Evolutionary conservation across 2,113 vertebrate species (phyloP).

Genomic region (Salvelinus sp.): DNA sequence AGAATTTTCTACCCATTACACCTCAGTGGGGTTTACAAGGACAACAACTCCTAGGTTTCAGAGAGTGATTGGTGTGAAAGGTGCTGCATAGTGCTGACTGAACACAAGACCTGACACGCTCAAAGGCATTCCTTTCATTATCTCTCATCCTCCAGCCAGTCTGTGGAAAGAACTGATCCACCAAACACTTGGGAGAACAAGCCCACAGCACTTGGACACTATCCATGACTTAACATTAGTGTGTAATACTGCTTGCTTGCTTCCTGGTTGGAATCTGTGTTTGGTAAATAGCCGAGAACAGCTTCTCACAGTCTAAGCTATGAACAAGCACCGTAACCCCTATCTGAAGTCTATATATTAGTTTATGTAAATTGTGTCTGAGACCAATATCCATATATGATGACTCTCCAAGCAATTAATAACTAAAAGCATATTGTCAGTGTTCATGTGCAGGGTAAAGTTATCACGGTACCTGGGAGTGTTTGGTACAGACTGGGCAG

Average conservation of each 20-base stretch:
- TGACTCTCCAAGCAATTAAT: no score
- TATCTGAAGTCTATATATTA: no score
- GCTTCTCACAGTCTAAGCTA: no score
- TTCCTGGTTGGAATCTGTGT: background rate
- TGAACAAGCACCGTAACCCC: no score
- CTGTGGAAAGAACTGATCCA: conserved; percentile 20
- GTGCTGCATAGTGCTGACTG: conserved; percentile 27
- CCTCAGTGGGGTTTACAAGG: background rate
- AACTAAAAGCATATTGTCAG: no score
- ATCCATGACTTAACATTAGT: background rate
- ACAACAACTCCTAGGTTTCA: background rate
- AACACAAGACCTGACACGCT: conserved; percentile 53
- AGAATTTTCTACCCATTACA: no score
- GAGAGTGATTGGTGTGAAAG: background rate
- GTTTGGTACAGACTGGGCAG: conserved; percentile 60
- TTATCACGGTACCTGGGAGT: conserved; percentile 67
- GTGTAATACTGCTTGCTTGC: background rate
- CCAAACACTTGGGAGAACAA: background rate
- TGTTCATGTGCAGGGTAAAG: no score
- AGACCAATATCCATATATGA: no score
- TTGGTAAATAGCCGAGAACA: background rate
- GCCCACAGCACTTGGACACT: background rate
- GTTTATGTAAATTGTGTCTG: no score
- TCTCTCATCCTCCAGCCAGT: conserved; percentile 13
- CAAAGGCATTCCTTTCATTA: conserved; percentile 59